Conservation (phyloP, 2,888 invertebrate genomes). For the Diaprepes abbreviatus region DNA sequence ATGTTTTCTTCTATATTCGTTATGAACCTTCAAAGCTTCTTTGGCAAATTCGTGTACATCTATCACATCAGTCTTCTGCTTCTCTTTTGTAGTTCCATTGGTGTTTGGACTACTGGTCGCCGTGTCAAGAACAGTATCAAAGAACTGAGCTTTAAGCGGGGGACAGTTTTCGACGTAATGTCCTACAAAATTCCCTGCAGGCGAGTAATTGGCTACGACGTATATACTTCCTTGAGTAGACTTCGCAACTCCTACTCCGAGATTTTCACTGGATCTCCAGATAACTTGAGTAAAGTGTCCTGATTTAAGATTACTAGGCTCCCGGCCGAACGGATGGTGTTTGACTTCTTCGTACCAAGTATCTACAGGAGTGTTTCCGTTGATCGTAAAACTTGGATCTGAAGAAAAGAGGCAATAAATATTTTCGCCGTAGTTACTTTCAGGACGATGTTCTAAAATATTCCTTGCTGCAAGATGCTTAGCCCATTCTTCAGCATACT, state of each 20-base stretch:
- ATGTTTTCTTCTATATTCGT: constrained; percentile 74
- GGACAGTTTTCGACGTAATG: constrained; percentile 82
- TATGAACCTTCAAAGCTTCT: constrained; percentile 73
- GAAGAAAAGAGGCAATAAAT: constrained; percentile 84
- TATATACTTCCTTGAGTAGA: constrained; percentile 81
- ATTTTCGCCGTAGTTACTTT: constrained; percentile 87
- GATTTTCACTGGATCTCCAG: constrained; percentile 76
- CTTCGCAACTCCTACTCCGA: constrained; percentile 79
- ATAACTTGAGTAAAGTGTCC: constrained; percentile 83
- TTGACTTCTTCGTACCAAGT: constrained; percentile 83
- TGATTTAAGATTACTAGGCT: constrained; percentile 73
- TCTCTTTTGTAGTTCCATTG: background rate
- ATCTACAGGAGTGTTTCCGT: constrained; percentile 81
- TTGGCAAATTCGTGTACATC: constrained; percentile 62
- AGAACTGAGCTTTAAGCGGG: constrained; percentile 65
- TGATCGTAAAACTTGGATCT: constrained; percentile 76
- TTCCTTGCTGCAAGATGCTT: constrained; percentile 76
- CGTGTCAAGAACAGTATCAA: constrained; percentile 24
- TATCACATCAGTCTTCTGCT: constrained; percentile 22
- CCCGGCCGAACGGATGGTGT: constrained; percentile 74
- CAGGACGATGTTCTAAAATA: constrained; percentile 79
- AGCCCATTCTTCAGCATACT: constrained; percentile 82
- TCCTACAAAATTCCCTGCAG: constrained; percentile 89
- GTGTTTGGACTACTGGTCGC: constrained; percentile 6
- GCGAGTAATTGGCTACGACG: constrained; percentile 92